Base-by-base conservation (phyloP, 2,888 invertebrate species). In the Tricholauxania praeusta region DNA sequence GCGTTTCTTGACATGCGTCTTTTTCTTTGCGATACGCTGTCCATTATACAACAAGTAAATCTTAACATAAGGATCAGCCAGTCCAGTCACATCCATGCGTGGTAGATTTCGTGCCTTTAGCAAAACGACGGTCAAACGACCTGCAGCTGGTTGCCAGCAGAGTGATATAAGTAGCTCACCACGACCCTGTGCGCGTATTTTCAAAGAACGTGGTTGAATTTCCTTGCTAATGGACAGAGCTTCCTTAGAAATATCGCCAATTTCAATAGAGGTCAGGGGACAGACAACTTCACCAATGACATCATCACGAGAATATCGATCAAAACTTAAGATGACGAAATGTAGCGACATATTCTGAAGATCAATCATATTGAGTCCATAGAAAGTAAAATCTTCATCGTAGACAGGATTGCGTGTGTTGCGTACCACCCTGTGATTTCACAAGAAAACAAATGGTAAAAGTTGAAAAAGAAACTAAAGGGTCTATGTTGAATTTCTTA, bases 311-410 rank as follows among this genome's bases (percentile, higher is more conserved):
- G 98, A 98, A 87, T 98, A 99, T 85, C 98, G 93, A 89, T 98
- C 98, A 88, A 97, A 98, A 88, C 95, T 98, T 84, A 95, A 90
- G 19, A 97, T 94, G 71, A 96, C 95, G 87, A 98, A 97, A 89
- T 98, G 97, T 69, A 97, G 90, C 7, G 97, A 97, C 87, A 96
- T 96, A 83, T 92, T 93, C 84, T 94, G 90, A 74, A 98, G 90
- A 87, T 98, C 97, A 84, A 93, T 93, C 79, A 93, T 92, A 66
- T 92, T 93, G 81, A 97, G 92, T 71, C 98, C 98, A 86, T 98
- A 99, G 90, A 99, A 99, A 1, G 98, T 99, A 87, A 99, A 99
- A 87, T 98, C 98, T 88, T 99, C 99, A 83, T 99, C 98, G 88
- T 98, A 99, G 2, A 96, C 94, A 0, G 99, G 99, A 88, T 96